phyloP scores from a whole-genome alignment of 2,113 vertebrate species.

The Pterophyllum scalare region DNA sequence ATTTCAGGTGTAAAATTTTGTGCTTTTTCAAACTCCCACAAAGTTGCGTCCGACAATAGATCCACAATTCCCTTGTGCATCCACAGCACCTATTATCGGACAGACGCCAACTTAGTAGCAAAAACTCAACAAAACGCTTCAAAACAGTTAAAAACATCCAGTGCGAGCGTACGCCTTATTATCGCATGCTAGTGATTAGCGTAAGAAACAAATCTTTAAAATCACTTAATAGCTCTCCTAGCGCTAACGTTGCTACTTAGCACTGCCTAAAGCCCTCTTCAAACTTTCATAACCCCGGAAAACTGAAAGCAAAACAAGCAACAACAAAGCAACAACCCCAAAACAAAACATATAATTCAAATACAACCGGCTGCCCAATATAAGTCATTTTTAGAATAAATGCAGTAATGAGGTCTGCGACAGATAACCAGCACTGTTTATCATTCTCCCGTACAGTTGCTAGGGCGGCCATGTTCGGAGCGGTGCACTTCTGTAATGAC shows the following conservation, averaged over 20 bases:
- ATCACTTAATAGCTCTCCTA: neutral
- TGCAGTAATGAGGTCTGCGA: neutral
- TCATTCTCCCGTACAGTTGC: constrained; percentile 53
- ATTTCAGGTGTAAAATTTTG: neutral
- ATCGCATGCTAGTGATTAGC: neutral
- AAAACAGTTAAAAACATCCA: neutral
- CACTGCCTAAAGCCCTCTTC: neutral
- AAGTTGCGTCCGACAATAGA: constrained; percentile 17
- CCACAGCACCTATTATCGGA: constrained; percentile 7
- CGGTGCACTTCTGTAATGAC: neutral
- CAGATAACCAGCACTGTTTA: constrained; percentile 39
- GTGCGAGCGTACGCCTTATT: accelerated
- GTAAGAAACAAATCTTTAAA: neutral
- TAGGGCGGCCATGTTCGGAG: constrained; percentile 71
- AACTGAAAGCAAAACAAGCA: neutral
- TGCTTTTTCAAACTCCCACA: neutral
- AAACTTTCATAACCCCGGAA: neutral
- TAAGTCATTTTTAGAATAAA: neutral
- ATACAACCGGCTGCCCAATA: neutral
- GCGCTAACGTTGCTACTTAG: neutral
- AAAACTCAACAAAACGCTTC: neutral
- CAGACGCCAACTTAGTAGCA: neutral
- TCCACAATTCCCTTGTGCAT: neutral
- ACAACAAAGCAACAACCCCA: no score
- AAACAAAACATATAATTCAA: neutral